Evolutionary conservation across 2,113 vertebrate species (phyloP).

Genomic region (Collichthys lucidus): DNA sequence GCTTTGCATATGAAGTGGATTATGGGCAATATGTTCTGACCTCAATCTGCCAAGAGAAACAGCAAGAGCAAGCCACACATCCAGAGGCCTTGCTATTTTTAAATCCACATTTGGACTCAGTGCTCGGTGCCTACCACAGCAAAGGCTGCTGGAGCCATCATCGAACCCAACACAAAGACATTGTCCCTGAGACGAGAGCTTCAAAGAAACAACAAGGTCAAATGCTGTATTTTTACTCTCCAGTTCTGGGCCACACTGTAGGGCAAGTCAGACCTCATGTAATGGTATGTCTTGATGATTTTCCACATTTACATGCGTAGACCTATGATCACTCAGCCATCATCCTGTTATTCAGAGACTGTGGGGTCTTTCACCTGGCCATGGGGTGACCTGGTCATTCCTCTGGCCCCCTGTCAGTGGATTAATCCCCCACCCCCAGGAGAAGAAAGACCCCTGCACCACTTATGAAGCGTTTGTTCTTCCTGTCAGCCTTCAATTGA

Average conservation of each 20-base stretch:
- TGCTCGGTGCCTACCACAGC: conserved; percentile 67
- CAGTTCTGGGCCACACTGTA: conserved; percentile 30
- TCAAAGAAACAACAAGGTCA: conserved; percentile 78
- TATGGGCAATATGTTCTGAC: conserved; percentile 70
- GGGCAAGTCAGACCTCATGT: conserved; percentile 33
- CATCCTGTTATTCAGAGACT: conserved; percentile 47
- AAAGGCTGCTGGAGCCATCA: conserved; percentile 70
- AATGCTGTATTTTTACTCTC: conserved; percentile 66
- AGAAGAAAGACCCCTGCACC: conserved; percentile 74
- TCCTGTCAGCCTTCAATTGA: conserved; percentile 84
- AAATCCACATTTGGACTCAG: conserved; percentile 71
- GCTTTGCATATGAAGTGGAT: conserved; percentile 71
- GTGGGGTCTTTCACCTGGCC: conserved; percentile 59
- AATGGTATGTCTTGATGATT: conserved; percentile 26
- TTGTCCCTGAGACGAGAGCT: conserved; percentile 62
- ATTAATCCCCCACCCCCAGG: conserved; percentile 56
- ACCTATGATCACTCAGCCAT: conserved; percentile 71
- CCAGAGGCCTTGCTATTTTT: conserved; percentile 76
- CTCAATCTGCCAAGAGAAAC: conserved; percentile 75
- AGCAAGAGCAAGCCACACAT: conserved; percentile 70
- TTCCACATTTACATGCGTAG: conserved; percentile 21
- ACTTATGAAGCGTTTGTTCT: conserved; percentile 84
- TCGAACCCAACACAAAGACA: conserved; percentile 70
- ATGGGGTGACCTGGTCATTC: conserved; percentile 73
- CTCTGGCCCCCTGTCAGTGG: conserved; percentile 55